These are phyloP conservation scores for Cardinalis cardinalis DNA, from an alignment of 2,113 vertebrate species.

Conservation along the genomic window DNA sequence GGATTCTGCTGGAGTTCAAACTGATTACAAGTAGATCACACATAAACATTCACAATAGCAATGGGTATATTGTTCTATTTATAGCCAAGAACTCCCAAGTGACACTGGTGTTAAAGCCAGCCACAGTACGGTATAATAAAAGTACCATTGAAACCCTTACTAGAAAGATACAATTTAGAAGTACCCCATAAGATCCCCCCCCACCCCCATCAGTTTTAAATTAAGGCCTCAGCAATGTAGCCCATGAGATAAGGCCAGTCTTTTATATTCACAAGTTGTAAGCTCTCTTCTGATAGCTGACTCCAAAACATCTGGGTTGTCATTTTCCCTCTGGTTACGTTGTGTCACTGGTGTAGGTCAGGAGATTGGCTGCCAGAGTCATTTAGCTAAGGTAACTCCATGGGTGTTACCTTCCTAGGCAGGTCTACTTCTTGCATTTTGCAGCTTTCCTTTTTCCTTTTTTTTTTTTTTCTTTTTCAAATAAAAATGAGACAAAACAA, in stretches of 20 bases:
- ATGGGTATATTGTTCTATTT: slow-evolving; percentile 59
- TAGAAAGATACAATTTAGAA: slow-evolving; percentile 71
- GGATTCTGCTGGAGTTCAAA: slow-evolving; percentile 73
- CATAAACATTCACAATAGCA: slow-evolving; percentile 53
- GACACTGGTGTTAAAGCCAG: slow-evolving; percentile 74
- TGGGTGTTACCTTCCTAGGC: not conserved
- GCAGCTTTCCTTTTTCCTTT: slow-evolving; percentile 31
- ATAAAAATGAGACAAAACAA: not conserved
- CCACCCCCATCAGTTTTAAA: slow-evolving; percentile 66
- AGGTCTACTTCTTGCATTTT: slow-evolving; percentile 7
- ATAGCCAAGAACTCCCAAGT: slow-evolving; percentile 71
- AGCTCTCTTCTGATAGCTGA: slow-evolving; percentile 46
- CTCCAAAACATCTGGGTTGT: not conserved
- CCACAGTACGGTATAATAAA: slow-evolving; percentile 75
- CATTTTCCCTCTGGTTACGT: not conserved
- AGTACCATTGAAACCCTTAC: slow-evolving; percentile 78
- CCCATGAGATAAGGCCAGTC: slow-evolving; percentile 71
- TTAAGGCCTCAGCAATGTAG: slow-evolving; percentile 81
- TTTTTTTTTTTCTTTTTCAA: not conserved
- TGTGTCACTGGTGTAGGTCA: not conserved
- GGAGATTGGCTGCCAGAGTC: slow-evolving; percentile 18
- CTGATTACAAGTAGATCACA: slow-evolving; percentile 65
- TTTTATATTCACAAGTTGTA: slow-evolving; percentile 61
- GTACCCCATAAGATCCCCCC: slow-evolving; percentile 38
- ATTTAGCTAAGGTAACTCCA: not conserved